Base-by-base conservation (phyloP, 2,113 vertebrate species). In the Sisor rabdophorus region DNA sequence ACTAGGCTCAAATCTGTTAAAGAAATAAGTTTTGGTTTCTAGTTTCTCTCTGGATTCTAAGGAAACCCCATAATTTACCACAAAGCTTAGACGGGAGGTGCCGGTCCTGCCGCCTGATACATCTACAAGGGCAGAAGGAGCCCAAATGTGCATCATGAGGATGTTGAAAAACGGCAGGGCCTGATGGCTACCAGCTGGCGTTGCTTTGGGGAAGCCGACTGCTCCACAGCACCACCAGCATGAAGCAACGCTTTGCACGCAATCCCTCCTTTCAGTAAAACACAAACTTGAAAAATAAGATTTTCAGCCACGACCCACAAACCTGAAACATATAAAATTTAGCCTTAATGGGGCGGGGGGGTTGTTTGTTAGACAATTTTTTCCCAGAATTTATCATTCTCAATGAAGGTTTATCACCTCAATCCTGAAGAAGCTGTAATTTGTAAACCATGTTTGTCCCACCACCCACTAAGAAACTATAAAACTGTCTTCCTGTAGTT, bases 141-240 rank as follows among this genome's bases (percentile, higher is more conserved):
- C 50, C 71, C 50, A 75, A 71, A 53, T 47, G 20, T 30, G 12
- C 58, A 40, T 64, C 64, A 64, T 16, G 74, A 40, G 70, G 32
- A 56, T 76, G 59, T 78, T 69, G 69, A 72, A 74, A 73, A 65
- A 58, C 54, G 54, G 65, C 30, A 20, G 22, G 36, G 75, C 19
- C 65, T 83, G 82, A 80, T 80, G 63, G 16, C 48, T 78, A 53
- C 72, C 79, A 80, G 79, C 82, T 83, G 82, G 79, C 44, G 32
- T 52, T 30, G 75, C 78, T 65, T 71, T n/a, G 48, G 28, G 54
- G 58, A 52, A 68, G 59, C 77, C 32, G 36, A 63, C 50, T 56
- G 69, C 64, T 64, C 69, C 77, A 64, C 52, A 73, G 69, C 50
- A 78, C 32, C 50, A 65, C 59, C 69, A 44, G 32, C 26, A 63